Conservation (phyloP, 2,888 invertebrate species). For the Hypolimnas misippus region DNA sequence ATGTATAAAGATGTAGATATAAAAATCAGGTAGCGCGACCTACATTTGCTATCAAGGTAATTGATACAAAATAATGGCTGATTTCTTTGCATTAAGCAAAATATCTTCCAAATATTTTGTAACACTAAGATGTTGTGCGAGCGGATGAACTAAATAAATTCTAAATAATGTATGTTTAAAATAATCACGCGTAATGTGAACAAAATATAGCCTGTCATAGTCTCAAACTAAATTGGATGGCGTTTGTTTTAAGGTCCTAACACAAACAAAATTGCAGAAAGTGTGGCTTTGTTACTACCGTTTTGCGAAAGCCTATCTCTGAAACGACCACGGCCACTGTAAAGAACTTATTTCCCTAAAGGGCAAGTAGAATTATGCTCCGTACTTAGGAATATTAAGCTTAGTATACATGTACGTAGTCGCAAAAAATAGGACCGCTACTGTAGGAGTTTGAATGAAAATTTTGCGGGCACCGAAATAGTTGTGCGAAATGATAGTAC, state of each 20-base stretch:
- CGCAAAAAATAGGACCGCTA: constrained; percentile 40
- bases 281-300: constrained; percentile 42
- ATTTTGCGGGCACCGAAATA: constrained; percentile 44
- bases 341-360: constrained; percentile 48
- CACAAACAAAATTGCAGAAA: constrained; percentile 37
- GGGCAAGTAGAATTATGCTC: constrained; percentile 42
- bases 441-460: constrained; percentile 41
- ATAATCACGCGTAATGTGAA: not conserved
- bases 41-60: constrained; percentile 1
- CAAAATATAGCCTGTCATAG: constrained; percentile 10
- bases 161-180: not conserved
- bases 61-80: not conserved
- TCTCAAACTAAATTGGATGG: constrained; percentile 35
- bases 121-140: no score
- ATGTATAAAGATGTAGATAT: not conserved
- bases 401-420: constrained; percentile 36
- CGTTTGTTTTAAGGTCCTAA: constrained; percentile 33
- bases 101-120: no score
- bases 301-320: constrained; percentile 40
- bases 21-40: not conserved
- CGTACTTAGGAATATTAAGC: constrained; percentile 45
- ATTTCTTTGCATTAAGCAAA: no score
- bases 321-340: constrained; percentile 41
- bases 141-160: no score
- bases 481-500: constrained; percentile 42